Conservation (phyloP, 2,888 invertebrate species). For the Nomada ferruginata region DNA sequence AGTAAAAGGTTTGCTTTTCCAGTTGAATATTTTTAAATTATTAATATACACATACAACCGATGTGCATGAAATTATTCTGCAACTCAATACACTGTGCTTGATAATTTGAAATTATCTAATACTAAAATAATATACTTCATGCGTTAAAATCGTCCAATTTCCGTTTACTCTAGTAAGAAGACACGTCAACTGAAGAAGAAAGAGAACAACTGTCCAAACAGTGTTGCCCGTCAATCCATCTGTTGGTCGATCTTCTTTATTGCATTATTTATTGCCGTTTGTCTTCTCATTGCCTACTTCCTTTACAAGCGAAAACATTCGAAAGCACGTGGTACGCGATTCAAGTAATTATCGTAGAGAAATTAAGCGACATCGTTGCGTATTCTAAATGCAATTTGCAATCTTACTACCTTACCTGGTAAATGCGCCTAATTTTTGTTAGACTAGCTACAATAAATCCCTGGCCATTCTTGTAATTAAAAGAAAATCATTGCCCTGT, state of each 20-base stretch:
- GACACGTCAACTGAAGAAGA: constrained; percentile 21
- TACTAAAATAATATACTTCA: neutral
- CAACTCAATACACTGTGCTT: too few relatives aligned
- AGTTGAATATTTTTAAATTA: too few relatives aligned
- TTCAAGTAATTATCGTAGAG: constrained; percentile 52
- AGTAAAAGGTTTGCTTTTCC: too few relatives aligned
- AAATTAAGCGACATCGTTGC: constrained; percentile 6
- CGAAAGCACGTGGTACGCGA: constrained; percentile 39
- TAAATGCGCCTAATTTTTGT: neutral
- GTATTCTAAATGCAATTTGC: neutral
- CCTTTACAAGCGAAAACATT: constrained; percentile 19
- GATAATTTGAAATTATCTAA: neutral
- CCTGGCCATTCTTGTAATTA: neutral
- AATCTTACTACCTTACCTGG: too few relatives aligned
- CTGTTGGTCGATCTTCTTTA: constrained; percentile 21
- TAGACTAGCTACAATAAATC: neutral
- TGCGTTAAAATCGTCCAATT: neutral
- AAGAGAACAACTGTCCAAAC: neutral
- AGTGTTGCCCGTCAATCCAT: constrained; percentile 15
- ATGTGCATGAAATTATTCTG: too few relatives aligned
- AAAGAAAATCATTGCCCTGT: too few relatives aligned
- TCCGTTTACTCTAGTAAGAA: constrained; percentile 20
- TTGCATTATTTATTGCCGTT: constrained; percentile 20
- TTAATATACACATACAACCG: too few relatives aligned
- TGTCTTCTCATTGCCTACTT: constrained; percentile 32